phyloP scores from a whole-genome alignment of 2,797 vertebrate genomes.

The Gobio occitaniae region DNA sequence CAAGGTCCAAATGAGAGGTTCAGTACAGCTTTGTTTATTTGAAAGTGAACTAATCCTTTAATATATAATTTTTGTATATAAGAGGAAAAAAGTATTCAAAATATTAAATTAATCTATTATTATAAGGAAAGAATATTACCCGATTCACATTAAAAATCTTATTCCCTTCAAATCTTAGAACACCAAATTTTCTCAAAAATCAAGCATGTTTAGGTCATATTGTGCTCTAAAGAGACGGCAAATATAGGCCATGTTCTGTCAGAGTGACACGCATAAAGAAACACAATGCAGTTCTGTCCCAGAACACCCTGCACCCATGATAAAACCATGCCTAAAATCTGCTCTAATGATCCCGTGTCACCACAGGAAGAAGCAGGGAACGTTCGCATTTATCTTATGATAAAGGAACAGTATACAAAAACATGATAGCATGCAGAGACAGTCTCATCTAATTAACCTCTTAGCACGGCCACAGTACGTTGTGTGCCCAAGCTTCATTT shows the following conservation, averaged over 20 bases:
- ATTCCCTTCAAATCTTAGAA: not conserved
- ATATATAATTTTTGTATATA: not conserved
- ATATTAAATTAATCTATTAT: not conserved
- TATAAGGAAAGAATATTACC: not conserved
- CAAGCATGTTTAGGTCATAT: not conserved
- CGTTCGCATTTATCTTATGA: not conserved
- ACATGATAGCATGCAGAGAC: not conserved
- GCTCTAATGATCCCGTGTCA: conserved; percentile 21
- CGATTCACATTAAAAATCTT: not conserved
- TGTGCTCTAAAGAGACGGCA: not conserved
- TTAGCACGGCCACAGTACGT: conserved; percentile 24
- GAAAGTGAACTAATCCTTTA: too few relatives aligned
- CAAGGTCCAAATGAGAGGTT: too few relatives aligned
- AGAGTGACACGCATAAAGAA: conserved; percentile 13
- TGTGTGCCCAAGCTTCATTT: not conserved
- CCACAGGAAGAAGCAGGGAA: conserved; percentile 6
- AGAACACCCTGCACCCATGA: conserved; percentile 30
- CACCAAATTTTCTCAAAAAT: not conserved
- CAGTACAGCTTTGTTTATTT: too few relatives aligned
- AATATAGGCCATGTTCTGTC: conserved; percentile 10
- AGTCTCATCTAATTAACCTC: conserved; percentile 40
- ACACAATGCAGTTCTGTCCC: not conserved
- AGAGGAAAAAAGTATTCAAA: not conserved
- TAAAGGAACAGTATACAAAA: not conserved
- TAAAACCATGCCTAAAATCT: not conserved